phyloP scores from a whole-genome alignment of 2,113 vertebrate species.

The Condylura cristata region DNA sequence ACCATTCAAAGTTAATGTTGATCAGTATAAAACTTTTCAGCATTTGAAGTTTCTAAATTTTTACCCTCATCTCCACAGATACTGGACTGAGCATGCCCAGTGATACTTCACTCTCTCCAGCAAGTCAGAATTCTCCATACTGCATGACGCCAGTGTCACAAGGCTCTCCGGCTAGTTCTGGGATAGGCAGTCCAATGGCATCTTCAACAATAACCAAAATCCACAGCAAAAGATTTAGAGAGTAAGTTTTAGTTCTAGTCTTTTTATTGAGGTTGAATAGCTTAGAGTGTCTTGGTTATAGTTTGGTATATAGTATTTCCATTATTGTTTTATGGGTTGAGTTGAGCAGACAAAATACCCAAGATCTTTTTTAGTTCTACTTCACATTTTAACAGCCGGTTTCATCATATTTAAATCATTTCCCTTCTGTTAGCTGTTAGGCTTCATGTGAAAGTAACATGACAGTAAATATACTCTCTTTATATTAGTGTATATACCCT shows the following conservation, averaged over 20 bases:
- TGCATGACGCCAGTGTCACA: conserved; percentile 99
- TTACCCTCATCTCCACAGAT: conserved; percentile 81
- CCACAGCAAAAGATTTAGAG: conserved; percentile 98
- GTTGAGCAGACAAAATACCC: neutral
- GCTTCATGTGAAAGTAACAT: neutral
- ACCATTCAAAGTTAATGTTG: neutral
- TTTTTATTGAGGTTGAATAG: neutral
- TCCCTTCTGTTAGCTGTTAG: neutral
- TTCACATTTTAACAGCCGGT: neutral
- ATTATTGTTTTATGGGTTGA: neutral
- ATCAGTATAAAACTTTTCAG: neutral
- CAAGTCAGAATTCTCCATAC: conserved; percentile 98
- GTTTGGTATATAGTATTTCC: neutral
- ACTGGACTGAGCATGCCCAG: conserved; percentile 95
- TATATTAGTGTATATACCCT: neutral
- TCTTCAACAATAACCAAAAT: conserved; percentile 98
- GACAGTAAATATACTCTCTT: neutral
- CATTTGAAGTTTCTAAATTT: conserved; percentile 9
- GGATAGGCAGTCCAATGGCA: conserved; percentile 98
- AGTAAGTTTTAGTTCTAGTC: conserved; percentile 88
- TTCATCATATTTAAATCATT: neutral
- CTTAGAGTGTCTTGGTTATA: conserved; percentile 4
- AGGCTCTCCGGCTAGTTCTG: conserved; percentile 97
- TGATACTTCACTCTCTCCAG: conserved; percentile 96
- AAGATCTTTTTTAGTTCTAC: neutral